phyloP scores from a whole-genome alignment of 2,888 invertebrate species.

The Cryptocheilus praepositus region DNA sequence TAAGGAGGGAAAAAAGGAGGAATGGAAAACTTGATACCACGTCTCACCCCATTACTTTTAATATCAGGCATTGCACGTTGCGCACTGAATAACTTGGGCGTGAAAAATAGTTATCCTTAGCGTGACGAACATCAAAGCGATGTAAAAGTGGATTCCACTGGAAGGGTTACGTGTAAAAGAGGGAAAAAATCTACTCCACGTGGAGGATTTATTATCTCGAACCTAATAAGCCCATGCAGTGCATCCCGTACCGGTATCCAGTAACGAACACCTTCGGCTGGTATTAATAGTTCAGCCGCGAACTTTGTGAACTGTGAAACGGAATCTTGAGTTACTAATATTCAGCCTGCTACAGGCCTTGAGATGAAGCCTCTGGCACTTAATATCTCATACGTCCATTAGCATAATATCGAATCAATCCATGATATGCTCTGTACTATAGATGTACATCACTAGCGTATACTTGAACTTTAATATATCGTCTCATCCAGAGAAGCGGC shows the following conservation, averaged over 20 bases:
- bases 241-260: conserved; percentile 1
- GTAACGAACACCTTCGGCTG: not conserved
- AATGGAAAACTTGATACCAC: too few relatives aligned
- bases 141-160: conserved; percentile 36
- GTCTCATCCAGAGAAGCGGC: too few relatives aligned
- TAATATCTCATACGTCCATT: too few relatives aligned
- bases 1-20: too few relatives aligned
- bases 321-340: conserved; percentile 5
- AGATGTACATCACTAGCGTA: too few relatives aligned
- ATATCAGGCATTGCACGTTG: too few relatives aligned
- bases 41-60: too few relatives aligned
- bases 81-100: not conserved
- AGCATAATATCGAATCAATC: too few relatives aligned
- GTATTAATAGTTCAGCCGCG: conserved; percentile 7
- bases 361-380: too few relatives aligned
- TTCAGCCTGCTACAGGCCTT: not conserved
- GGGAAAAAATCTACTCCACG: conserved; percentile 16
- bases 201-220: conserved; percentile 19
- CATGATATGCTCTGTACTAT: too few relatives aligned
- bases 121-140: conserved; percentile 31
- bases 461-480: too few relatives aligned
- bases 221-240: conserved; percentile 7
- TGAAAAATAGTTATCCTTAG: conserved; percentile 6
- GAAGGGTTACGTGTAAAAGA: conserved; percentile 18
- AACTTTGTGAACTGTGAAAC: not conserved